A percentile compares a stretch with the other conserved stretches of the same genome.
These are phyloP conservation scores for Lasioglossum vierecki DNA, from an alignment of 2,888 invertebrate species.

Conservation along the genomic window DNA sequence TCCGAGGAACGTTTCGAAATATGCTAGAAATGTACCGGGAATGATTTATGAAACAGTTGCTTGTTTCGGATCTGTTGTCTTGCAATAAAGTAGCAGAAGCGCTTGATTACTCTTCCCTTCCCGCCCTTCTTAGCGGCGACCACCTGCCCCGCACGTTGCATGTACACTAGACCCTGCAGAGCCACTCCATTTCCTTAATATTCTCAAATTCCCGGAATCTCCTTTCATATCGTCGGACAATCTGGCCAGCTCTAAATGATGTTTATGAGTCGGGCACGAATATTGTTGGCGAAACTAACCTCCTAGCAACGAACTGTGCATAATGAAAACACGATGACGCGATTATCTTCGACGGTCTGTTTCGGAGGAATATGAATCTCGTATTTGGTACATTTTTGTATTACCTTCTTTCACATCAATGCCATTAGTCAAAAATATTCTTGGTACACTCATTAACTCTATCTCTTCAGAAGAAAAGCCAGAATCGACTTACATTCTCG, in stretches of 20 bases:
- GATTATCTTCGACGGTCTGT: background rate
- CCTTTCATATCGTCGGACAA: conserved; percentile 48
- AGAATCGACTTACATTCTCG: too few species aligned
- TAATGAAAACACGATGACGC: background rate
- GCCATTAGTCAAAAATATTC: background rate
- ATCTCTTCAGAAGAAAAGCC: too few species aligned
- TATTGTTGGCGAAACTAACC: conserved; percentile 36
- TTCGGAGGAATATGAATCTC: background rate
- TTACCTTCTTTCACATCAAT: background rate
- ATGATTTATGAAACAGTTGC: conserved; percentile 62
- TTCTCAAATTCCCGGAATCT: conserved; percentile 49
- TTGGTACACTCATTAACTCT: too few species aligned
- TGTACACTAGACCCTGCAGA: conserved; percentile 16
- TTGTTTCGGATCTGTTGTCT: conserved; percentile 59
- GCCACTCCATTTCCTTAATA: conserved; percentile 47
- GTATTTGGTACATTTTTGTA: background rate
- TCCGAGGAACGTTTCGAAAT: conserved; percentile 37
- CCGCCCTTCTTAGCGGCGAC: conserved; percentile 32
- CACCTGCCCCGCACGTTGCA: conserved; percentile 28
- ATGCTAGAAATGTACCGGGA: conserved; percentile 47
- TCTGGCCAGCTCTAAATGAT: conserved; percentile 41
- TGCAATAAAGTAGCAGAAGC: conserved; percentile 48
- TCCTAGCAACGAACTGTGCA: background rate
- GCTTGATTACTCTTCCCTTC: conserved; percentile 59
- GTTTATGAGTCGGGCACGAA: conserved; percentile 30